Percentiles rank a stretch among this genome's conserved stretches.
Conservation (phyloP, 2,113 vertebrate genomes). For the Myotis brandtii region DNA sequence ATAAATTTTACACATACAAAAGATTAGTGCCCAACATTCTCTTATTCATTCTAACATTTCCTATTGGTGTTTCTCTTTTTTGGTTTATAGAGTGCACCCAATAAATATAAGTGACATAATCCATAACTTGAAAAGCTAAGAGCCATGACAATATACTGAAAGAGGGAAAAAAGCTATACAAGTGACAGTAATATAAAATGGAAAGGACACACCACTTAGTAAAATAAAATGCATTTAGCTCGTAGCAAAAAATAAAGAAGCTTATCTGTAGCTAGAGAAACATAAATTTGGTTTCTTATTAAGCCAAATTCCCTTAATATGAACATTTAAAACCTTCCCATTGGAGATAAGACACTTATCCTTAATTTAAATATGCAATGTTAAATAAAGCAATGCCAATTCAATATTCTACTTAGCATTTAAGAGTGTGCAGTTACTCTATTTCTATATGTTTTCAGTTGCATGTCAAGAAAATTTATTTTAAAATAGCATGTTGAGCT, state of each 20-base stretch:
- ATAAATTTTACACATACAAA: background rate
- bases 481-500: background rate
- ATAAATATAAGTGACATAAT: conserved; percentile 31
- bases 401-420: background rate
- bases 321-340: background rate
- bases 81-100: background rate
- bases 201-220: background rate
- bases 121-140: conserved; percentile 29
- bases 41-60: background rate
- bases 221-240: conserved; percentile 33
- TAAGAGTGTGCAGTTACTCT: background rate
- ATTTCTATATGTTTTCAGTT: conserved; percentile 4
- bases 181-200: background rate
- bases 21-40: background rate
- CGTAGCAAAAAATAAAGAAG: background rate
- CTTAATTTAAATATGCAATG: background rate
- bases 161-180: conserved; percentile 15
- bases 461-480: background rate
- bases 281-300: background rate
- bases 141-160: background rate
- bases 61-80: background rate
- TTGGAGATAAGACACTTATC: background rate
- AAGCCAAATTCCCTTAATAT: background rate
- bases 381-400: conserved; percentile 26
- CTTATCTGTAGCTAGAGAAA: background rate